phyloP scores from a whole-genome alignment of 2,113 vertebrate species.

The Sinocyclocheilus grahami region DNA sequence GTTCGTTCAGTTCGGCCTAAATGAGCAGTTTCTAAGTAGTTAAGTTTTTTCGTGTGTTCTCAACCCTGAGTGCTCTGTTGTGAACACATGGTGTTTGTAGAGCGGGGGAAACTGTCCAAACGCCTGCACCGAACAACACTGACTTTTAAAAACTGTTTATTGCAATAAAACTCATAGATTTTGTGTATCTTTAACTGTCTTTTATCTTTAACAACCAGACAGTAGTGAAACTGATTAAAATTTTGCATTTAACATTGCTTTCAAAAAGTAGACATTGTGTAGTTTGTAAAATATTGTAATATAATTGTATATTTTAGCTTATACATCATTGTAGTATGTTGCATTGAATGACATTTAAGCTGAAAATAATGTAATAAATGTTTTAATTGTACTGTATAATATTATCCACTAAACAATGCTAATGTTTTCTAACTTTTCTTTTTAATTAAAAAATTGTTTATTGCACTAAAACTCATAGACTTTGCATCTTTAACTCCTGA shows the following conservation, averaged over 20 bases:
- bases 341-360: no score
- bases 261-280: not conserved
- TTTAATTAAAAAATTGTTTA: no score
- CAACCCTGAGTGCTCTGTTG: not conserved
- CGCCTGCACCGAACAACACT: not conserved
- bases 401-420: no score
- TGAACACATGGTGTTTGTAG: not conserved
- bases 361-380: no score
- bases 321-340: no score
- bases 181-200: not conserved
- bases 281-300: no score
- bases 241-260: not conserved
- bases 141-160: not conserved
- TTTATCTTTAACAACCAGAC: not conserved
- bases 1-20: conserved; percentile 4
- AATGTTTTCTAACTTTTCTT: no score
- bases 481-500: no score
- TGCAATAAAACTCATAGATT: not conserved
- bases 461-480: no score
- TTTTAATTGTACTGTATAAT: no score
- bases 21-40: conserved; percentile 33
- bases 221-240: not conserved
- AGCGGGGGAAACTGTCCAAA: not conserved
- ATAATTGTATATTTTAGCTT: no score
- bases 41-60: conserved; percentile 15